phyloP scores from a whole-genome alignment of 1,140 invertebrate species.

The Panagrolaimus sp. region DNA sequence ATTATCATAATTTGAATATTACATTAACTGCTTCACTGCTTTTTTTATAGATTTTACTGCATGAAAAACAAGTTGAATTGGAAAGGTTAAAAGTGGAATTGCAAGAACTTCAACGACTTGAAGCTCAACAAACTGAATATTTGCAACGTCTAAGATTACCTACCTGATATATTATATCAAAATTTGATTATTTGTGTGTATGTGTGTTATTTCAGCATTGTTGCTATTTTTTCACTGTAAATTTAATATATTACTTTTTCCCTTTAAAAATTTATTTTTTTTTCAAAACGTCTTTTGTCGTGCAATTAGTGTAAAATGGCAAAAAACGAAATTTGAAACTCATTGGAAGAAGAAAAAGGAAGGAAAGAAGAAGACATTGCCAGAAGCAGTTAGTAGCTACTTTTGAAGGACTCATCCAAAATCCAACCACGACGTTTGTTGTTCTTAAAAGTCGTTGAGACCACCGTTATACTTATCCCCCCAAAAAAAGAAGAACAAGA shows the following conservation, averaged over 20 bases:
- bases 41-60: constrained; percentile 8
- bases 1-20: no score
- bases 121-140: constrained; percentile 13
- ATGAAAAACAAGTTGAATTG: constrained; percentile 2
- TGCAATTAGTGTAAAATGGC: constrained; percentile 17
- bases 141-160: not conserved
- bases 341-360: not conserved
- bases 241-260: no score
- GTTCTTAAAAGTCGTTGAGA: no score
- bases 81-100: constrained; percentile 11
- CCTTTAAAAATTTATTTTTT: no score
- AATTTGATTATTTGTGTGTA: no score
- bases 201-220: no score
- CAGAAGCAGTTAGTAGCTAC: not conserved
- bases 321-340: constrained; percentile 16
- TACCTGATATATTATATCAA: not conserved
- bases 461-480: no score
- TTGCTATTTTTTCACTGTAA: no score
- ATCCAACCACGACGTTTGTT: no score
- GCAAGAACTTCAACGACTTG: constrained; percentile 14
- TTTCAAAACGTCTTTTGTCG: not conserved
- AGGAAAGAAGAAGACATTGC: not conserved
- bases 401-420: no score
- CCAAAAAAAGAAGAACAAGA: no score
- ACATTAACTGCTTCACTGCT: not conserved